Evolutionary conservation across 2,888 invertebrate genomes (phyloP), one percentile per base, ranked within the genome.

Genomic region (Taphrorychus bicolor): DNA sequence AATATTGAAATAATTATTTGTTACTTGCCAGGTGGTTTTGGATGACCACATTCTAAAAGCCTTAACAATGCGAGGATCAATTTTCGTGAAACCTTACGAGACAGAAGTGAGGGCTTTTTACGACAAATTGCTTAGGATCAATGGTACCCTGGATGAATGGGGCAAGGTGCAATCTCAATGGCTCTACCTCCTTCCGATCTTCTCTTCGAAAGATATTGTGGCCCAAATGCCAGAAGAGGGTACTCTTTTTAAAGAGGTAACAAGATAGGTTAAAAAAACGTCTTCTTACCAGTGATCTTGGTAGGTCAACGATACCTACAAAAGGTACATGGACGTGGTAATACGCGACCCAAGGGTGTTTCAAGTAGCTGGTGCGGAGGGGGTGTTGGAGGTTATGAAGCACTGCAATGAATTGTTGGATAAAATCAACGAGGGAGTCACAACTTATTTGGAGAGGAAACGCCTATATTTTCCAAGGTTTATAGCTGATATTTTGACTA

Each of bases 191-290:
- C 84, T 94, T 73, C 94, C 94, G 0, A 93, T 95, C 76, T 95
- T 95, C 82, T 91, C 92, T 32, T 93, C 94, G 1, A 91, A 92
- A 80, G 93, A 94, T 77, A 94, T 95, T 70, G 89, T 92, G 62
- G 88, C 89, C 5, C 94, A 94, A 80, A 91, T 95, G 89, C 94
- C 93, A 0, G 91, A 92, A 77, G 94, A 95, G 82, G 92, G 91
- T 42, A 85, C 87, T 2, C 85, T 94, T 81, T 95, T 94, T 81
- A 85, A 84, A 70, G 89, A 90, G 81, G 91, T 75, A 69, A 32
- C n/a, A 16, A 9, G 5, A 5, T 11, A n/a, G 7, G 5, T 5
- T 11, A 14, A 45, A 11, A 1, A 5, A 14, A 45, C 32, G 11
- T 7, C 32, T 32, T 11, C 11, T 32, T 32, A 11, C 5, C 11